Evolutionary conservation across 1,140 invertebrate genomes (phyloP).

Genomic region (Parasteatoda tepidariorum): DNA sequence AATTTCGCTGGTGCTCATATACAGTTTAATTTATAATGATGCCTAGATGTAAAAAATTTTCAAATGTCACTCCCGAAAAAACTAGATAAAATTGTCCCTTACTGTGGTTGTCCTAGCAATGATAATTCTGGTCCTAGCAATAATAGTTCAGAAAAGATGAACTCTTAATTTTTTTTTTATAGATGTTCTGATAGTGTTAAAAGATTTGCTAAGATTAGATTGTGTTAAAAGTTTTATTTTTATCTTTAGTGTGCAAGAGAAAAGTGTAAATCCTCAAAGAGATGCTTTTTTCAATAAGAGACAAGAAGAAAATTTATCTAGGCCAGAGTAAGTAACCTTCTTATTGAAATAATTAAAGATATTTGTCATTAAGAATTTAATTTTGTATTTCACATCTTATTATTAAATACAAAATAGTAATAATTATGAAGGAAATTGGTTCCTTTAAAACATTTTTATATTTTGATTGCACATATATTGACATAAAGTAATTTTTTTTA

Average conservation of each 20-base stretch:
- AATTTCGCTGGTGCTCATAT: too few species aligned
- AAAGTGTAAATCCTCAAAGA: conserved; percentile 76
- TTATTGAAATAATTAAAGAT: neutral
- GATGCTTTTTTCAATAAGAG: conserved; percentile 81
- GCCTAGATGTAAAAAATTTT: too few species aligned
- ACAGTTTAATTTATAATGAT: too few species aligned
- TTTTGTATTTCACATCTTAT: neutral
- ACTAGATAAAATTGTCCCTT: too few species aligned
- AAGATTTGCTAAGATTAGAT: neutral
- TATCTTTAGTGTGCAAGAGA: conserved; percentile 72
- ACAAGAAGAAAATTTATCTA: conserved; percentile 80
- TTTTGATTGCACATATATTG: too few species aligned
- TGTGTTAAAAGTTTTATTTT: conserved; percentile 11
- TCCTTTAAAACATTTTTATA: conserved; percentile 32
- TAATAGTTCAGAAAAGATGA: too few species aligned
- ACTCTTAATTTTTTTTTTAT: too few species aligned
- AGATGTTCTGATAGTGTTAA: neutral
- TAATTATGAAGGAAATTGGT: too few species aligned
- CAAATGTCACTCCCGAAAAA: too few species aligned
- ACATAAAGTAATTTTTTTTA: too few species aligned
- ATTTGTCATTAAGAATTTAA: neutral
- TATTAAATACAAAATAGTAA: neutral
- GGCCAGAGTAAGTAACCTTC: conserved; percentile 76
- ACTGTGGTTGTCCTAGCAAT: too few species aligned
- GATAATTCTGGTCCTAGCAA: too few species aligned